phyloP scores from a whole-genome alignment of 1,140 invertebrate species.

The Saccostrea cuccullata region DNA sequence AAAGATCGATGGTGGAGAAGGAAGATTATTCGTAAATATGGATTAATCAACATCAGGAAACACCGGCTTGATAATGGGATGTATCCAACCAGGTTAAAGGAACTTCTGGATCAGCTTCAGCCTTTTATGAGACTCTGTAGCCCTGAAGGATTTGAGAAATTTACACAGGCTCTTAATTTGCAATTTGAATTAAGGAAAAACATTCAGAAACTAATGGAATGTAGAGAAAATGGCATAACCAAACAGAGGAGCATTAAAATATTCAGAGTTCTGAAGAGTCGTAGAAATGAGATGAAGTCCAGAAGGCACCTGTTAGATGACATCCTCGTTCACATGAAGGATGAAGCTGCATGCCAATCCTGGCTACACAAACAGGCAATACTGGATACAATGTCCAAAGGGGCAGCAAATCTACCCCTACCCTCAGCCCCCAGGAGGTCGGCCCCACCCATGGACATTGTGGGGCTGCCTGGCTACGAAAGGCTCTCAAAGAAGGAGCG shows the following conservation, averaged over 20 bases:
- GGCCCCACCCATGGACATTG: constrained; percentile 86
- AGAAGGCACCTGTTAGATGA: constrained; percentile 79
- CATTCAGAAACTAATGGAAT: constrained; percentile 83
- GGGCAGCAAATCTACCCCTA: constrained; percentile 48
- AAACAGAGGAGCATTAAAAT: constrained; percentile 84
- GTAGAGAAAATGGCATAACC: constrained; percentile 86
- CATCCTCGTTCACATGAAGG: constrained; percentile 72
- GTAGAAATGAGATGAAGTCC: constrained; percentile 82
- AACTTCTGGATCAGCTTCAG: constrained; percentile 82
- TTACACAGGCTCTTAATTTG: constrained; percentile 84
- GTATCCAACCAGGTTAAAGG: constrained; percentile 84
- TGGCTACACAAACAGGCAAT: constrained; percentile 72
- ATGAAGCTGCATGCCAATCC: constrained; percentile 69
- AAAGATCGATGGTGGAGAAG: constrained; percentile 86
- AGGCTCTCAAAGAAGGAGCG: constrained; percentile 86
- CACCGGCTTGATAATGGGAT: constrained; percentile 73
- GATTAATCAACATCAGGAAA: constrained; percentile 87
- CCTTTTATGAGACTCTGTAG: constrained; percentile 87
- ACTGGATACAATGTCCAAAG: constrained; percentile 64
- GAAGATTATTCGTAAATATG: constrained; percentile 87
- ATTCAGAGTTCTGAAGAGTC: constrained; percentile 84
- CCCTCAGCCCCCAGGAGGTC: constrained; percentile 68
- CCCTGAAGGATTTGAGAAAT: constrained; percentile 87
- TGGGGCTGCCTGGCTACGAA: constrained; percentile 88
- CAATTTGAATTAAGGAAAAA: constrained; percentile 85